Percentiles rank a stretch among this genome's conserved stretches.
Evolutionary conservation across 2,797 vertebrate species (phyloP).

Genomic region (Nyctibius grandis): DNA sequence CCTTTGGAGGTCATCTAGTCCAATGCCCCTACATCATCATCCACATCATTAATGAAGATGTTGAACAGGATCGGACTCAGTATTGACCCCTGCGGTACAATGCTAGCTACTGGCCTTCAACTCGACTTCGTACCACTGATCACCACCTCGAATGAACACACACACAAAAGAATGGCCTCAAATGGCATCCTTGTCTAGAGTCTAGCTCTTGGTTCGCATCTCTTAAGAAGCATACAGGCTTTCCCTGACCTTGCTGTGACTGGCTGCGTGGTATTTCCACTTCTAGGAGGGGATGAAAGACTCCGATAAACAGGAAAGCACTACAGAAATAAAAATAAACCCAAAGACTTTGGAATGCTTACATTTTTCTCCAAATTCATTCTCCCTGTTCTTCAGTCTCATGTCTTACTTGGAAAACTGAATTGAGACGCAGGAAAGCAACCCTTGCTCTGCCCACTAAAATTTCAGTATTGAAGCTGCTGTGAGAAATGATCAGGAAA

Average conservation of each 20-base stretch:
- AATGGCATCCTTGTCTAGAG: neutral
- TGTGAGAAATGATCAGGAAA: neutral
- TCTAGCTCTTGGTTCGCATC: neutral
- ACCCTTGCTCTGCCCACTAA: neutral
- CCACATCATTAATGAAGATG: neutral
- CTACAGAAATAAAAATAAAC: conserved; percentile 8
- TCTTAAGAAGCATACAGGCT: neutral
- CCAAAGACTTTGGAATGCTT: neutral
- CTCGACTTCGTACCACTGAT: neutral
- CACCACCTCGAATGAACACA: neutral
- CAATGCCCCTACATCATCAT: neutral
- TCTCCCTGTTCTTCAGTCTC: neutral
- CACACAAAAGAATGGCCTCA: neutral
- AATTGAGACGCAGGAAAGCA: neutral
- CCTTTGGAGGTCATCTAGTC: neutral
- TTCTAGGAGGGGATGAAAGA: neutral
- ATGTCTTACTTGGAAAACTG: neutral
- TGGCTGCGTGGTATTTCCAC: neutral
- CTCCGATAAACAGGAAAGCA: neutral
- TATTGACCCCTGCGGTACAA: neutral
- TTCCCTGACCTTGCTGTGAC: neutral
- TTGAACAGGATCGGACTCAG: neutral
- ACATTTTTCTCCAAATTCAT: neutral
- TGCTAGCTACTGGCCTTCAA: neutral
- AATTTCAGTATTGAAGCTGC: neutral